Evolutionary conservation across 2,888 invertebrate genomes (phyloP).

Genomic region (Cephonodes hylas): DNA sequence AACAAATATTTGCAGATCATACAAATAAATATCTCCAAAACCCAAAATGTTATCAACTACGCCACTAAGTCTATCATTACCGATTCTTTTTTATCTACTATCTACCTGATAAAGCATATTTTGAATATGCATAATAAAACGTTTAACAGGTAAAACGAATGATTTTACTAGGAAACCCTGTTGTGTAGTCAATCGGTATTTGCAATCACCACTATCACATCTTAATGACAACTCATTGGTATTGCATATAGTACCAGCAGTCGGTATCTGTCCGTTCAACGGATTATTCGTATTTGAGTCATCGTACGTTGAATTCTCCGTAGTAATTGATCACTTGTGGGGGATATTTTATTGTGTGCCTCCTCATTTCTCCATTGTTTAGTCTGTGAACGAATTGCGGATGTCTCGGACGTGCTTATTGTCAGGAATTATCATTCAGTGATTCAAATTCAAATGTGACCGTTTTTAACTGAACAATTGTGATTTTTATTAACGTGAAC

Average conservation of each 20-base stretch:
- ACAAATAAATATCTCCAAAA: no score
- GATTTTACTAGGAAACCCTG: not conserved
- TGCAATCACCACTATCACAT: not conserved
- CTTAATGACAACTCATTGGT: not conserved
- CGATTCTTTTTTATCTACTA: no score
- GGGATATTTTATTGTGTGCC: constrained; percentile 33
- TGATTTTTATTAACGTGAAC: not conserved
- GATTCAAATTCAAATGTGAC: not conserved
- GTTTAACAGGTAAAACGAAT: not conserved
- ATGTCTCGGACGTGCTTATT: constrained; percentile 40
- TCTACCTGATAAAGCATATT: not conserved
- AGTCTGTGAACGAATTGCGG: constrained; percentile 47
- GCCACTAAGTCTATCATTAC: no score
- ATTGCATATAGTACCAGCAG: not conserved
- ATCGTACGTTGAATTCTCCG: constrained; percentile 49
- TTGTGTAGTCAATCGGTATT: not conserved
- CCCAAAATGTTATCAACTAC: no score
- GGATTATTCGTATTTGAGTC: constrained; percentile 29
- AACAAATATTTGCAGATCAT: no score
- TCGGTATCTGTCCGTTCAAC: not conserved
- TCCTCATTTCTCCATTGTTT: constrained; percentile 45
- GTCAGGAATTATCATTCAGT: not conserved
- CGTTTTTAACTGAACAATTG: not conserved
- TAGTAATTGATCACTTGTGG: constrained; percentile 41
- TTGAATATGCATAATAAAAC: not conserved